Evolutionary conservation across 2,113 vertebrate genomes (phyloP), one percentile per base, ranked within the genome.

Genomic region (Amphilophus citrinellus): DNA sequence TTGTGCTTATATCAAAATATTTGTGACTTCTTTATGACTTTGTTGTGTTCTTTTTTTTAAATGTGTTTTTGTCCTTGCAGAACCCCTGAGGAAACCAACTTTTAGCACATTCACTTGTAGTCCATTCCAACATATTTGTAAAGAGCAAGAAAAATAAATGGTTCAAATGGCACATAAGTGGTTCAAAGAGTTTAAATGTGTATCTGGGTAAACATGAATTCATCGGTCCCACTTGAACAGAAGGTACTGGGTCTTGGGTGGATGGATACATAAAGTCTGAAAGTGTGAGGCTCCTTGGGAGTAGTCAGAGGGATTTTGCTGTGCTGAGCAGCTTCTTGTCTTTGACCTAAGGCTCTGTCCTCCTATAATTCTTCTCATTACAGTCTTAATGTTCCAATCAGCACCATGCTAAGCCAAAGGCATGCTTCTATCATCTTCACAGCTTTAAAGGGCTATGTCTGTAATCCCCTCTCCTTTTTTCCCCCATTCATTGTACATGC

Each of bases 281-380:
- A 15, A 24, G 4, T 6, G 42, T 42, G 20, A 77, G 53, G 37
- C 15, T 73, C 50, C 13, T 20, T 14, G 37, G 58, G 9, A 78
- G 63, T 37, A 61, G 32, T 59, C 44, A 47, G 58, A 71, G 3
- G 32, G 15, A 77, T 85, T 88, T 39, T 85, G 79, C 84, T 83
- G 73, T 42, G 60, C 56, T 79, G 84, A 89, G 77, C 73, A 89
- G 56, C 84, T 53, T 81, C 56, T 63, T 62, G 27, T 68, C 50
- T 88, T 82, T 82, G 82, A 92, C 84, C 85, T 83, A 71, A 32
- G 79, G 60, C 87, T 60, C 80, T 13, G 10, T 76, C 76, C 79
- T 82, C 78, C 73, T 61, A 91, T 90, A 89, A 94, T 84, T 86
- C 85, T 86, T 37, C 65, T 90, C 81, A 91, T 91, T 93, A 87